Evolutionary conservation across 2,797 vertebrate genomes (phyloP).

Genomic region (Bryconaethiops microstoma): DNA sequence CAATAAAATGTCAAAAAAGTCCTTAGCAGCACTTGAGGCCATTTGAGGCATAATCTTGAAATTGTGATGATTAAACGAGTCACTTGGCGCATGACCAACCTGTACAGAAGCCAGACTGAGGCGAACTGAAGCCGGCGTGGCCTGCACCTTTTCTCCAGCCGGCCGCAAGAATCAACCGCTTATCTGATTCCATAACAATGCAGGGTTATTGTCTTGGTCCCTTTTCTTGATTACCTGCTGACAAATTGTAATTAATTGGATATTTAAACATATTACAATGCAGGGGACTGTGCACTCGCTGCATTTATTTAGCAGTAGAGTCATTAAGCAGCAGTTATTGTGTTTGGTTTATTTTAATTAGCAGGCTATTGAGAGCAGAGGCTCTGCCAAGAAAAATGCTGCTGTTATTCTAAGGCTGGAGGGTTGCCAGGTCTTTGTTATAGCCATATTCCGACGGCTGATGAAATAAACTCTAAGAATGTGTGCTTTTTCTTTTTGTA

Average conservation of each 20-base stretch:
- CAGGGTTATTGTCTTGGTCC: conserved; percentile 55
- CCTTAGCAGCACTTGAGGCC: no score
- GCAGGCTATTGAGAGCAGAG: conserved; percentile 45
- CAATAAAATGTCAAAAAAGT: no score
- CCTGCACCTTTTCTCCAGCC: conserved; percentile 24
- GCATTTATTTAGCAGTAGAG: conserved; percentile 52
- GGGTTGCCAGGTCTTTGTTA: conserved; percentile 56
- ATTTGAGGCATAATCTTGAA: no score
- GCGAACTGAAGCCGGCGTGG: conserved; percentile 33
- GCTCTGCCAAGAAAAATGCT: conserved; percentile 32
- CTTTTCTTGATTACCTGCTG: conserved; percentile 54
- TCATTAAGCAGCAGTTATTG: conserved; percentile 61
- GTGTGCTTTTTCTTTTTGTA: conserved; percentile 4
- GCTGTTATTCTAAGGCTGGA: conserved; percentile 44
- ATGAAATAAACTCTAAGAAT: conserved; percentile 55
- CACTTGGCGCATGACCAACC: no score
- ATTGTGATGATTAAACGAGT: no score
- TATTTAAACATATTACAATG: conserved; percentile 58
- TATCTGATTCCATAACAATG: conserved; percentile 53
- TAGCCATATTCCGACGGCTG: conserved; percentile 49
- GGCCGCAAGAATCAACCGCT: conserved; percentile 33
- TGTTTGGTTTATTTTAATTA: conserved; percentile 65
- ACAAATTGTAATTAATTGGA: conserved; percentile 63
- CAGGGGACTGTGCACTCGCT: conserved; percentile 29
- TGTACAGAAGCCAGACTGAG: background rate